Evolutionary conservation across 2,888 invertebrate species (phyloP), one percentile per base, ranked within the genome.

Genomic region (Eupithecia dodoneata): DNA sequence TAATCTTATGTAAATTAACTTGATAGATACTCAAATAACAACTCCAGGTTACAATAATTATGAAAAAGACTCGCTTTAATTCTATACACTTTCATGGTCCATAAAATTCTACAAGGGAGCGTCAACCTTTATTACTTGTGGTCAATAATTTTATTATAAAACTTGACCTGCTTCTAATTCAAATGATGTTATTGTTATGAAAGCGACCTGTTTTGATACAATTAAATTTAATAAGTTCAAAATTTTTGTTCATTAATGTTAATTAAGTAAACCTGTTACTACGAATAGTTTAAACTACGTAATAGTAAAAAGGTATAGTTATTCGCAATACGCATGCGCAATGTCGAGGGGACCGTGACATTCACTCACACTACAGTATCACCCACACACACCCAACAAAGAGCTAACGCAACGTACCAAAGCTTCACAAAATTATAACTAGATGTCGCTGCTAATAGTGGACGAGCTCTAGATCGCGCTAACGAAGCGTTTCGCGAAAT

Each of bases 381-480:
- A n/a, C n/a, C n/a, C n/a, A 52, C 0, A 30, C 30, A 30, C 30
- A 52, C 0, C 12, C 63, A 63, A 30, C 63, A 63, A 52, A 52
- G 63, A 63, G 63, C 30, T 10, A 30, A 63, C 10, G 4, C 12
- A 63, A 63, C 2, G 42, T 18, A 2, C 15, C 66, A 69, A 69
- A 70, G 30, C 18, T 70, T 70, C 45, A 6, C 70, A 0, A 12
- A 45, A 70, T 30, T 70, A 47, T 45, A 74, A 78, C 83, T 83
- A 90, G 90, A 90, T 91, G 90, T 84, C 90, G 87, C 83, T 87
- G 80, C 66, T 76, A 74, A 72, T 74, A 70, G n/a, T 2, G 45
- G 6, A 41, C 63, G 76, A 2, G 10, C 49, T 7, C 63, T 89
- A 82, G 73, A 85, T 82, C 87, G 82, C 88, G 86, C 81, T 85